Percentiles rank a stretch among this genome's conserved stretches.
phyloP scores from a whole-genome alignment of 2,797 vertebrate genomes.

The Phalloptychus januarius region DNA sequence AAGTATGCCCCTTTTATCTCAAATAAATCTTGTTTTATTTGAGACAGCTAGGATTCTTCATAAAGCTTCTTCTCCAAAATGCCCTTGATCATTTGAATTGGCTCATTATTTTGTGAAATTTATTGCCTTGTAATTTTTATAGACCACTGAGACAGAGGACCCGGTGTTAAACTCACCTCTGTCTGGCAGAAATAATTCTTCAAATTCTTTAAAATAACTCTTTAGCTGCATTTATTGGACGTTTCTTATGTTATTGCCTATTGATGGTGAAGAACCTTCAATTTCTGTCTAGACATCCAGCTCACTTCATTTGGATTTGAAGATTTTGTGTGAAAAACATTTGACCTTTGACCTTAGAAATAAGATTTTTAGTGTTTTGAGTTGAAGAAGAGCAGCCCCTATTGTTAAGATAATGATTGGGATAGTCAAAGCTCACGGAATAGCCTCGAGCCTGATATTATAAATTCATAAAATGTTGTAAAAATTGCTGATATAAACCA shows the following conservation, averaged over 20 bases:
- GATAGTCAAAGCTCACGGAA: background rate
- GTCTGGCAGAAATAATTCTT: background rate
- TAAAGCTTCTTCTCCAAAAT: background rate
- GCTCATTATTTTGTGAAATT: conserved; percentile 10
- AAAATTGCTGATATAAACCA: background rate
- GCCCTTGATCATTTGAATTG: background rate
- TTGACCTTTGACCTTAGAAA: background rate
- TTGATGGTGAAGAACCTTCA: background rate
- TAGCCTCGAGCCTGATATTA: background rate
- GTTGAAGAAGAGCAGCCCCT: background rate
- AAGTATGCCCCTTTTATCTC: background rate
- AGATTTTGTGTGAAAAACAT: background rate
- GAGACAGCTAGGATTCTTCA: background rate
- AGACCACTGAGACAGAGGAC: background rate
- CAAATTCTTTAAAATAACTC: background rate
- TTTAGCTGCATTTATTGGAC: background rate
- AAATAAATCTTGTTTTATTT: background rate
- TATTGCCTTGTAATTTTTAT: too few species aligned
- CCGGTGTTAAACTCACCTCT: background rate
- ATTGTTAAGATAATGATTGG: background rate
- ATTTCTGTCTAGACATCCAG: background rate
- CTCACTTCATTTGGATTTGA: background rate
- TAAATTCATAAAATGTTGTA: background rate
- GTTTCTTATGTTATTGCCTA: background rate
- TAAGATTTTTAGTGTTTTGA: background rate